phyloP scores from a whole-genome alignment of 92 coral and sea anemone species.

The Umimayanthus kanabou region DNA sequence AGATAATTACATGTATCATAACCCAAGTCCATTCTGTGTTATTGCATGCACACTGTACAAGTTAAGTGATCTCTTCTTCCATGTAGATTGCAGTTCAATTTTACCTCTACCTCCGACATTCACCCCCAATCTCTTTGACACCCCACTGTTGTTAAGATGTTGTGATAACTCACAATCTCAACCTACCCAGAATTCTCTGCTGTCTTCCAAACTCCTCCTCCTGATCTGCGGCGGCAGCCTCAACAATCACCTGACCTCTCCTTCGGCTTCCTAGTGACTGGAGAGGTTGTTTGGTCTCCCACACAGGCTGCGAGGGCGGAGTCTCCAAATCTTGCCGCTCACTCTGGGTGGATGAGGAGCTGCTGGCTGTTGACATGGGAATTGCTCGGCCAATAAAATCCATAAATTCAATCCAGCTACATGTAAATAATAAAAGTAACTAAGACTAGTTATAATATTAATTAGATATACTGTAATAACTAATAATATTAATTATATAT shows the following conservation, averaged over 20 bases:
- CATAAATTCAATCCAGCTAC: conserved; percentile 74
- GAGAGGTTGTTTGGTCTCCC: conserved; percentile 85
- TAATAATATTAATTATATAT: no score
- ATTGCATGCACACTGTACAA: no score
- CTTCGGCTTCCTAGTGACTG: conserved; percentile 43
- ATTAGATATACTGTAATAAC: no score
- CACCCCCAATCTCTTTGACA: no score
- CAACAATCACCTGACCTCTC: conserved; percentile 46
- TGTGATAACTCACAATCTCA: not conserved
- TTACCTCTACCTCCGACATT: no score
- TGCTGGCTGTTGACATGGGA: conserved; percentile 57
- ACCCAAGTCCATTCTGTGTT: no score
- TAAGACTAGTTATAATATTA: no score
- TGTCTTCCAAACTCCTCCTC: conserved; percentile 61
- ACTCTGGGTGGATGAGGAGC: conserved; percentile 34
- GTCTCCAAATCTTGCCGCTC: conserved; percentile 47
- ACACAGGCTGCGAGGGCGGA: conserved; percentile 73
- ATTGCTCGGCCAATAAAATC: conserved; percentile 78
- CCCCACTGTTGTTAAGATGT: not conserved
- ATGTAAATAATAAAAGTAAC: not conserved
- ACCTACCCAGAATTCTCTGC: conserved; percentile 56
- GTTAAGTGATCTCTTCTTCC: no score
- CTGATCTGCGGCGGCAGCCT: conserved; percentile 44
- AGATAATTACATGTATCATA: no score
- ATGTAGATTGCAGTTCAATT: no score